Percentiles rank a stretch among this genome's conserved stretches.
Conservation (phyloP, 2,888 invertebrate genomes). For the Troglohyphantes excavatus region DNA sequence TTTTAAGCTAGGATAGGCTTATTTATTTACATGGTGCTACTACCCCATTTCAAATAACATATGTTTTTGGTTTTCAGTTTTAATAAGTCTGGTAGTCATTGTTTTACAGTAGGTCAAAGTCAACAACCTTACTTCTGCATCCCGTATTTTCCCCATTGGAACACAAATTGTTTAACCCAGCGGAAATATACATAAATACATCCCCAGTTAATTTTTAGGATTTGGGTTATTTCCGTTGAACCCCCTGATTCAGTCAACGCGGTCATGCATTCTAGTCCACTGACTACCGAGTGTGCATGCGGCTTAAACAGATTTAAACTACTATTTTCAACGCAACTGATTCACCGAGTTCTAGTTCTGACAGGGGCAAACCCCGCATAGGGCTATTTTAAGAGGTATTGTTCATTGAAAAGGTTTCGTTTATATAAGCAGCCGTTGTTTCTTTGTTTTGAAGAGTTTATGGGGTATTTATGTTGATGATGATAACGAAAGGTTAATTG, state of each 20-base stretch:
- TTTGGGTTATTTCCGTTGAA: slow-evolving; percentile 16
- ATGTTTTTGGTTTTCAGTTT: too few species aligned
- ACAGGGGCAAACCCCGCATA: background rate
- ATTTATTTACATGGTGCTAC: too few species aligned
- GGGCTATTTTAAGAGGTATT: background rate
- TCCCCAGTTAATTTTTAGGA: slow-evolving; percentile 9
- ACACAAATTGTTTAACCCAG: too few species aligned
- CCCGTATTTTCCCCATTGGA: too few species aligned
- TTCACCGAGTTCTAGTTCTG: slow-evolving; percentile 13
- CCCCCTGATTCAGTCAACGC: background rate
- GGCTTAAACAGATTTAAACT: background rate
- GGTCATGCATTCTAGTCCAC: background rate
- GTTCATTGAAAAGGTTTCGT: background rate
- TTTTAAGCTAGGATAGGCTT: too few species aligned
- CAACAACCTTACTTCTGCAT: too few species aligned
- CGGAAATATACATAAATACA: background rate
- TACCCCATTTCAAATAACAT: too few species aligned
- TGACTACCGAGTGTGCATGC: background rate
- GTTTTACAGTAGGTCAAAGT: background rate
- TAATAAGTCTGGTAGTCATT: background rate
- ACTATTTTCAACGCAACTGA: slow-evolving; percentile 26
- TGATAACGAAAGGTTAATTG: background rate
- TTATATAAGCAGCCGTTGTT: background rate
- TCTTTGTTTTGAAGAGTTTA: background rate
- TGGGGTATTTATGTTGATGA: background rate